phyloP scores from a whole-genome alignment of 2,888 invertebrate species.

The Eristalinus sepulchralis region DNA sequence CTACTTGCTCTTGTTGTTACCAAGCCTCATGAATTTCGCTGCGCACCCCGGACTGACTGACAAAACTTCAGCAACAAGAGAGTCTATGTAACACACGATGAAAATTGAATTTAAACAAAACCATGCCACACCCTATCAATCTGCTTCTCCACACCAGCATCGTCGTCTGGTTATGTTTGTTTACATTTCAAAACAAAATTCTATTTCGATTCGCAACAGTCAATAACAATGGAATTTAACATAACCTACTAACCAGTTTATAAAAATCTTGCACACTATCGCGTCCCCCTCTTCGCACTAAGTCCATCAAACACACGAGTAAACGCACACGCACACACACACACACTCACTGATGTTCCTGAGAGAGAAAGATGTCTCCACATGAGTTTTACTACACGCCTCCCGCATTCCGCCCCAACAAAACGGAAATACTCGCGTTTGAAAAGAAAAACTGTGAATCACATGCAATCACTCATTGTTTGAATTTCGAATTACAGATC shows the following conservation, averaged over 20 bases:
- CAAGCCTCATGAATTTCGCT: neutral
- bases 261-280: slow-evolving; percentile 4
- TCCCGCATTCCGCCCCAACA: neutral
- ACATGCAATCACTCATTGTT: slow-evolving; percentile 33
- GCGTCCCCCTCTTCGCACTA: neutral
- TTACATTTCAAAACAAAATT: slow-evolving; percentile 25
- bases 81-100: neutral
- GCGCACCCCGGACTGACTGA: no score
- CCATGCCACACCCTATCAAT: slow-evolving; percentile 36
- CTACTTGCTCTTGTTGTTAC: no score
- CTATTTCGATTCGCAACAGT: slow-evolving; percentile 32
- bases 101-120: slow-evolving; percentile 6
- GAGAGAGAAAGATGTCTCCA: neutral
- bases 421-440: slow-evolving; percentile 15
- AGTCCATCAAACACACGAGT: neutral
- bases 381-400: neutral
- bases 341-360: neutral
- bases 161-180: slow-evolving; percentile 12
- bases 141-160: neutral
- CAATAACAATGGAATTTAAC: slow-evolving; percentile 42
- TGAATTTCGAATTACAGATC: slow-evolving; percentile 43
- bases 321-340: neutral
- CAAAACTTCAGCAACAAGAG: neutral
- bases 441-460: slow-evolving; percentile 21
- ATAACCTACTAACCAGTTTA: slow-evolving; percentile 39